Evolutionary conservation across 1,140 invertebrate species (phyloP).

Genomic region (Sipha flava): DNA sequence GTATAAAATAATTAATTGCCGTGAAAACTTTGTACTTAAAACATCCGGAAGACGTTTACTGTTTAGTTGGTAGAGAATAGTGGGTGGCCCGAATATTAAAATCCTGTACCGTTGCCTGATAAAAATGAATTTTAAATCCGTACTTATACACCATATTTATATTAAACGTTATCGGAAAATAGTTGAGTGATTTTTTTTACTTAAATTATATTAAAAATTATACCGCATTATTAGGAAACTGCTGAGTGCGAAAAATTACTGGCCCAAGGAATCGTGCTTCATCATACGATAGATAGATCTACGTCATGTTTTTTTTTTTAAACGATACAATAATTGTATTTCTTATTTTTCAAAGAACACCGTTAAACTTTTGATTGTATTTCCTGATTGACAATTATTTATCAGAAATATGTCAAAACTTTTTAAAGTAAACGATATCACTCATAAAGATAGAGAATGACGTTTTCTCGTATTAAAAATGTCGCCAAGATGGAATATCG

Average conservation of each 20-base stretch:
- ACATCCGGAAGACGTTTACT: too few relatives aligned
- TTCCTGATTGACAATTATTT: slow-evolving; percentile 8
- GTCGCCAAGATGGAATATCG: not conserved
- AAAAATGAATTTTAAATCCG: too few relatives aligned
- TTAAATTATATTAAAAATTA: not conserved
- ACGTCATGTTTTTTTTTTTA: not conserved
- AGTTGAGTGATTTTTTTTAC: too few relatives aligned
- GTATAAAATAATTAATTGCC: too few relatives aligned
- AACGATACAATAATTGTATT: not conserved
- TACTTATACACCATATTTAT: too few relatives aligned
- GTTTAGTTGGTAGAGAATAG: too few relatives aligned
- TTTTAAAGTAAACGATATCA: not conserved
- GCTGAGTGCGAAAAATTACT: not conserved
- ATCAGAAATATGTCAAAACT: not conserved
- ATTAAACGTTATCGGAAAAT: too few relatives aligned
- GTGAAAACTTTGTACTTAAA: too few relatives aligned
- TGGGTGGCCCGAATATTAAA: too few relatives aligned
- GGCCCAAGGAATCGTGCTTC: not conserved
- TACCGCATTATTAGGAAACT: not conserved
- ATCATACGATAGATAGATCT: not conserved
- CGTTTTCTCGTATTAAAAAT: not conserved
- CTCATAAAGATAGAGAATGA: not conserved
- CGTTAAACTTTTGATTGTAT: not conserved
- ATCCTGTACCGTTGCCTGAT: too few relatives aligned
- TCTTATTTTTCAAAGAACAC: not conserved